These are phyloP conservation scores for Drosophila carrolli DNA, from an alignment of 1,140 invertebrate genomes.

Conservation along the genomic window DNA sequence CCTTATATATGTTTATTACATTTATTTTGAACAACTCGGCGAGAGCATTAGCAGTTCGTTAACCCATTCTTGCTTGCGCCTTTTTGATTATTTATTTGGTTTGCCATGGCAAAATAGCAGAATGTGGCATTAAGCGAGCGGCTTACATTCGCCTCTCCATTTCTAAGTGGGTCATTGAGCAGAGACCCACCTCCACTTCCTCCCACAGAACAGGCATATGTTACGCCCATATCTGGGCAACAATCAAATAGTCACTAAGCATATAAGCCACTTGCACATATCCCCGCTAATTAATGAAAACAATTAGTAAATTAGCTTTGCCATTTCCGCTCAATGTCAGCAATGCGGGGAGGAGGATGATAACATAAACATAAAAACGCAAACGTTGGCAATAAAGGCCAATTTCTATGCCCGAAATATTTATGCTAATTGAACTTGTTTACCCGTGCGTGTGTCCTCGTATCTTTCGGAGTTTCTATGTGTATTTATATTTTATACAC, in stretches of 20 bases:
- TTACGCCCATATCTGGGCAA: conserved; percentile 13
- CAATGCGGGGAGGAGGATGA: conserved; percentile 41
- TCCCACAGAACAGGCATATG: conserved; percentile 25
- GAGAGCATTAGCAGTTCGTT: conserved; percentile 28
- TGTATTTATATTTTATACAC: conserved; percentile 13
- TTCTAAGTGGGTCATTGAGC: conserved; percentile 63
- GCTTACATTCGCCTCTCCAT: conserved; percentile 10
- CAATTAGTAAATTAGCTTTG: conserved; percentile 80
- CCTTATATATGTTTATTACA: background rate
- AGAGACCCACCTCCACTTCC: conserved; percentile 27
- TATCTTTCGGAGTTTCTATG: conserved; percentile 27
- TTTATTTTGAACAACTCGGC: background rate
- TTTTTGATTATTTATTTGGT: conserved; percentile 32
- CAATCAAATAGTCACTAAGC: conserved; percentile 55
- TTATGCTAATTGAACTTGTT: conserved; percentile 82
- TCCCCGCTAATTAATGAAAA: conserved; percentile 75
- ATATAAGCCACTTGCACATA: conserved; percentile 50
- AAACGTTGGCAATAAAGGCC: conserved; percentile 77
- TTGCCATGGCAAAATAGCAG: conserved; percentile 15
- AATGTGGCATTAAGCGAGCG: conserved; percentile 27
- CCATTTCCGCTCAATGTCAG: conserved; percentile 61
- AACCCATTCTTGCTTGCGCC: background rate
- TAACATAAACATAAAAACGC: conserved; percentile 79
- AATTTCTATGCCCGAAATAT: conserved; percentile 69
- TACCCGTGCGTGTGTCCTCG: conserved; percentile 72